phyloP scores from a whole-genome alignment of 2,888 invertebrate species.

The Caenorhabditis sp. region DNA sequence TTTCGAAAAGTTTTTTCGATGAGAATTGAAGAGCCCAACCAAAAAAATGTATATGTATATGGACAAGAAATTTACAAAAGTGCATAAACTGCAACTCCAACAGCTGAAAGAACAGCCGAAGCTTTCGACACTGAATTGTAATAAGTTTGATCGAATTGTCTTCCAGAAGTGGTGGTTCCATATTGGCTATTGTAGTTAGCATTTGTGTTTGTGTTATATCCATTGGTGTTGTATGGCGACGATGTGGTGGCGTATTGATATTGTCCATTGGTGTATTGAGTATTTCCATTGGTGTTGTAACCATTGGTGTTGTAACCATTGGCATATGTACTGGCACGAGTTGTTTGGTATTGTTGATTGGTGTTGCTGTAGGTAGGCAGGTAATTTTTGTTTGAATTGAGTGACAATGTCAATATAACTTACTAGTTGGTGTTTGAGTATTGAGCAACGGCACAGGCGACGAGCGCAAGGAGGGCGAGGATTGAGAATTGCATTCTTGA shows the following conservation, averaged over 20 bases:
- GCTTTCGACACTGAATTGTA: slow-evolving; percentile 27
- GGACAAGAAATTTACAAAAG: slow-evolving; percentile 20
- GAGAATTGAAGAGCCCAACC: slow-evolving; percentile 6
- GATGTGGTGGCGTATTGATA: slow-evolving; percentile 9
- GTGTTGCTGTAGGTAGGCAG: background rate
- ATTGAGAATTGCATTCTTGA: slow-evolving; percentile 29
- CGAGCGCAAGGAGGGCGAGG: slow-evolving; percentile 13
- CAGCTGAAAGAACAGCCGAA: slow-evolving; percentile 20
- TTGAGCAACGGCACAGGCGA: slow-evolving; percentile 28
- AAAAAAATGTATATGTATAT: slow-evolving; percentile 8
- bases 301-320: background rate
- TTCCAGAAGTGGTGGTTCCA: slow-evolving; percentile 28
- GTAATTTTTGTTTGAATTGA: background rate
- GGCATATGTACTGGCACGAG: background rate
- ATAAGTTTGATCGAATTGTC: slow-evolving; percentile 31
- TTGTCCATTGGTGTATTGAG: slow-evolving; percentile 20
- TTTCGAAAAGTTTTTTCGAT: slow-evolving; percentile 11
- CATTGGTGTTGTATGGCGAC: too few relatives aligned
- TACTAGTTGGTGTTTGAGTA: slow-evolving; percentile 10
- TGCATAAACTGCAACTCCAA: slow-evolving; percentile 29
- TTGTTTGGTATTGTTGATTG: slow-evolving; percentile 36
- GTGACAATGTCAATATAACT: background rate
- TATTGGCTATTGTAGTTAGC: slow-evolving; percentile 18
- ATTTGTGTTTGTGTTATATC: slow-evolving; percentile 2
- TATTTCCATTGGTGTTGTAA: slow-evolving; percentile 12